A percentile compares a stretch with the other conserved stretches of the same genome.
Conservation (phyloP, 2,113 vertebrate species). For the human region GRCh38 chr3:159852501-159853000, state of each 20-base stretch:
- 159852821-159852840: background rate
- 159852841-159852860: conserved; percentile 35
- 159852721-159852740: background rate
- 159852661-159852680: conserved; percentile 8
- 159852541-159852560: conserved; percentile 54
- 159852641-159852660: conserved; percentile 43
- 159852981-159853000: conserved; percentile 57
- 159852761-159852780: conserved; percentile 20
- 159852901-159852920: conserved; percentile 85
- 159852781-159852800: background rate
- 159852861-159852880: conserved; percentile 69
- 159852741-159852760: background rate
- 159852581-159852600: conserved; percentile 40
- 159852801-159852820: background rate
- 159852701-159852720: background rate
- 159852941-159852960: conserved; percentile 38
- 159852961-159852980: conserved; percentile 21
- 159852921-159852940: conserved; percentile 68
- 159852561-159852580: background rate
- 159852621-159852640: conserved; percentile 53
- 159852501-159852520: background rate
- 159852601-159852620: conserved; percentile 11
- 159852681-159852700: background rate
- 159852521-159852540: conserved; percentile 63
- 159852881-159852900: conserved; percentile 22